phyloP scores from a whole-genome alignment of 2,888 invertebrate genomes.

The Tenthredo scrophulariae region DNA sequence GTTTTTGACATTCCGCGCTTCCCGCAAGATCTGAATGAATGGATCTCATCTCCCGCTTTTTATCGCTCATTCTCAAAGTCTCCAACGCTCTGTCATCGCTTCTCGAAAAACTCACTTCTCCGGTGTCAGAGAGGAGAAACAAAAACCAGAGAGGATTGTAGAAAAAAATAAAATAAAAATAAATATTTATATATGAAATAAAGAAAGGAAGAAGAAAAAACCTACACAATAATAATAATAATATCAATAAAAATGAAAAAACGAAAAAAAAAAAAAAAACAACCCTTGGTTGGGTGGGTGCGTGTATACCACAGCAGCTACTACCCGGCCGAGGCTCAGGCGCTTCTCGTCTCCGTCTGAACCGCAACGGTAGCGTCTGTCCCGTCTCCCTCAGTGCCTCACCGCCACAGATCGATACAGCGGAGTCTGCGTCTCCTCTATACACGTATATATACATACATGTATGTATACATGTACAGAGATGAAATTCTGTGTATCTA shows the following conservation, averaged over 20 bases:
- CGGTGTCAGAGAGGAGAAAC: not conserved
- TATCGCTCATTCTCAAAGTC: slow-evolving; percentile 52
- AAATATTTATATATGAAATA: not conserved
- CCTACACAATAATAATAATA: not conserved
- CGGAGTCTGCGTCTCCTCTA: slow-evolving; percentile 76
- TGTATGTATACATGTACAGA: not conserved
- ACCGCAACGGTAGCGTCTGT: slow-evolving; percentile 51
- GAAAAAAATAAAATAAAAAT: not conserved
- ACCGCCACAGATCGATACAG: slow-evolving; percentile 73
- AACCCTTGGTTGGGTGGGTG: not conserved
- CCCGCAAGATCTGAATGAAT: not conserved
- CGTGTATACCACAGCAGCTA: slow-evolving; percentile 12
- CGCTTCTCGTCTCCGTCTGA: slow-evolving; percentile 18
- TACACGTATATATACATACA: not conserved
- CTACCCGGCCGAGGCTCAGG: slow-evolving; percentile 44
- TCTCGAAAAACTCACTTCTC: not conserved
- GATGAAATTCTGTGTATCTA: not conserved
- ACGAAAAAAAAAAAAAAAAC: not conserved
- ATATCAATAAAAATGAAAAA: not conserved
- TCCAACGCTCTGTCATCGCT: slow-evolving; percentile 6
- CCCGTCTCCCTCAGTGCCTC: slow-evolving; percentile 55
- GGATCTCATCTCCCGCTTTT: slow-evolving; percentile 6
- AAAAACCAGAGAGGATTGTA: not conserved
- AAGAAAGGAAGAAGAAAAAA: not conserved
- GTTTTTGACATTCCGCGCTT: not conserved